Evolutionary conservation across 2,113 vertebrate genomes (phyloP).

Genomic region (Zootoca vivipara): DNA sequence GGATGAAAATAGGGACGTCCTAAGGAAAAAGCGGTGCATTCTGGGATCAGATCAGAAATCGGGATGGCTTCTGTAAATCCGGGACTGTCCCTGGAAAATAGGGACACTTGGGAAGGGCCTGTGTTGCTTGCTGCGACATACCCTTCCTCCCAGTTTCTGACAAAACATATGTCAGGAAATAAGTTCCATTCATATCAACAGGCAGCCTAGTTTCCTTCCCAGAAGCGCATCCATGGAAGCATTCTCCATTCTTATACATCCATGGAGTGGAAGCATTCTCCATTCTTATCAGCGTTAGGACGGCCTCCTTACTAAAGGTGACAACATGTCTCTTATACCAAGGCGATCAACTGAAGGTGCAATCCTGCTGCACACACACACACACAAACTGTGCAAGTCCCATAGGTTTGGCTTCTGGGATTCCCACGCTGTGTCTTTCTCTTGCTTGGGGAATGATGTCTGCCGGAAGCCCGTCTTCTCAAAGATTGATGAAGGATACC

Average conservation of each 20-base stretch:
- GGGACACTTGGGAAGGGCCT: too few species aligned
- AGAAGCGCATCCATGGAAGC: neutral
- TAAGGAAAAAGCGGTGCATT: too few species aligned
- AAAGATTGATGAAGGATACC: neutral
- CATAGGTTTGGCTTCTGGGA: neutral
- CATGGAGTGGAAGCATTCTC: neutral
- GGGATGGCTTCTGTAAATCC: too few species aligned
- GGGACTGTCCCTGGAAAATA: too few species aligned
- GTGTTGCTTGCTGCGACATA: neutral
- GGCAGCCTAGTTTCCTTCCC: neutral
- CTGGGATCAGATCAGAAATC: too few species aligned
- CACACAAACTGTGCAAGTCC: neutral
- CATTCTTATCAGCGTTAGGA: neutral
- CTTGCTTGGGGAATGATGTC: neutral
- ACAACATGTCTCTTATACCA: neutral
- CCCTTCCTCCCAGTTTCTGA: neutral
- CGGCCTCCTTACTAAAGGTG: neutral
- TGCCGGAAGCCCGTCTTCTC: neutral
- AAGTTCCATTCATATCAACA: neutral
- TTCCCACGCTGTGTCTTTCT: neutral
- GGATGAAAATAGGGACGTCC: too few species aligned
- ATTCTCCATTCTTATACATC: neutral
- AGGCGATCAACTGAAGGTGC: neutral
- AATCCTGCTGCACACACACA: neutral
- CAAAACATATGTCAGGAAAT: neutral